These are phyloP conservation scores for Idaea straminata DNA, from an alignment of 2,888 invertebrate species.

Conservation along the genomic window DNA sequence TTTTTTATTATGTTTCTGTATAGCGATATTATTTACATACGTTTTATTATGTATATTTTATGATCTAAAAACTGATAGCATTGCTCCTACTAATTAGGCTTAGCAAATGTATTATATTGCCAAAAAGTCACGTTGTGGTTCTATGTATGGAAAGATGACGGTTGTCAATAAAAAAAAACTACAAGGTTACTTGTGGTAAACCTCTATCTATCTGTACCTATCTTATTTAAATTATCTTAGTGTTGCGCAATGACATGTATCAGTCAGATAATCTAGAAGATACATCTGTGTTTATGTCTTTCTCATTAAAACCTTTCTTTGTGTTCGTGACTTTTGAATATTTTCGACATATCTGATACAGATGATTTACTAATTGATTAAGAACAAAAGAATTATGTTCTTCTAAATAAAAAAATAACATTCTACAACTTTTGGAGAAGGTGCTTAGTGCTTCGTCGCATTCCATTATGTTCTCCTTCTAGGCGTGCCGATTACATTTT, in stretches of 20 bases:
- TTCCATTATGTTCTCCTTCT: no score
- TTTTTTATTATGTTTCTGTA: background rate
- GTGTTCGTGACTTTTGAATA: no score
- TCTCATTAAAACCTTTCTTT: no score
- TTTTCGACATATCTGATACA: no score
- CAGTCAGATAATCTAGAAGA: background rate
- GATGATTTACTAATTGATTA: no score
- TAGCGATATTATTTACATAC: background rate
- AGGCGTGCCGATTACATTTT: no score
- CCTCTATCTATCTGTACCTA: background rate
- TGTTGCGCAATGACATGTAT: background rate
- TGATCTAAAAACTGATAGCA: background rate
- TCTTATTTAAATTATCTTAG: background rate
- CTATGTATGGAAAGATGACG: slow-evolving; percentile 17
- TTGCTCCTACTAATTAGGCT: background rate
- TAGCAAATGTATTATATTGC: background rate
- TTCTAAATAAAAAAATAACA: no score
- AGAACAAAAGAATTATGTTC: no score
- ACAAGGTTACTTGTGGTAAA: slow-evolving; percentile 26
- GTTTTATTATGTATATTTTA: background rate
- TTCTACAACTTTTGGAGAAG: no score
- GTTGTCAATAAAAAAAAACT: slow-evolving; percentile 18
- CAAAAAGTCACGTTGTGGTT: background rate
- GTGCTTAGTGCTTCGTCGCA: no score
- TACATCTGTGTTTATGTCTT: background rate